These are phyloP conservation scores for Coelopa pilipes DNA, from an alignment of 2,888 invertebrate species.

Conservation along the genomic window DNA sequence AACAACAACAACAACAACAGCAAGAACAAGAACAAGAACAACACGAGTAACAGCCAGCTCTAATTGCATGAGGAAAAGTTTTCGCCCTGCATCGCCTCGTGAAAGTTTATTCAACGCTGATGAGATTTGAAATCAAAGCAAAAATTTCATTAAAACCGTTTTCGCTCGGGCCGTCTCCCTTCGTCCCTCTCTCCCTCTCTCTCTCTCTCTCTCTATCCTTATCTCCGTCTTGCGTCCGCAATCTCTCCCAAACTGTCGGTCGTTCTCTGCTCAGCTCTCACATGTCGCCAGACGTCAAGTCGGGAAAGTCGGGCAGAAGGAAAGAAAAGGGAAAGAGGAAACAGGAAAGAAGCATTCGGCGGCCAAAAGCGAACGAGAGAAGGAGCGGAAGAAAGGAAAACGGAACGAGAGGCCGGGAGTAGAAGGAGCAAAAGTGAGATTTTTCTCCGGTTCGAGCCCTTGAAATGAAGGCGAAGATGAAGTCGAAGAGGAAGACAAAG, in stretches of 20 bases:
- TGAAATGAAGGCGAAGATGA: too few species aligned
- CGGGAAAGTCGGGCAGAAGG: neutral
- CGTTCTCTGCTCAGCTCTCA: too few species aligned
- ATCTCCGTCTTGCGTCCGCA: neutral
- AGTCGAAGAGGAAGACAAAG: too few species aligned
- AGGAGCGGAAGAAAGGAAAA: too few species aligned
- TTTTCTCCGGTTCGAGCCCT: too few species aligned
- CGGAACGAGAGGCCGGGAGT: too few species aligned
- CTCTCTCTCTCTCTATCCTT: too few species aligned
- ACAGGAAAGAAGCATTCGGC: neutral
- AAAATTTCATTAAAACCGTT: slow-evolving; percentile 25
- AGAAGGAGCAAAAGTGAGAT: too few species aligned
- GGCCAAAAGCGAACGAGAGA: neutral
- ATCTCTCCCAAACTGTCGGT: too few species aligned
- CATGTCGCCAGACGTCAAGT: too few species aligned
- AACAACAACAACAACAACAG: neutral
- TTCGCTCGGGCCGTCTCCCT: neutral
- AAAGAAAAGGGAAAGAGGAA: neutral
- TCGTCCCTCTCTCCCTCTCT: neutral
- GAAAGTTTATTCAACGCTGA: neutral
- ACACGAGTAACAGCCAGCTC: neutral
- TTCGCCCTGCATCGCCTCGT: too few species aligned
- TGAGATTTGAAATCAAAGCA: slow-evolving; percentile 10
- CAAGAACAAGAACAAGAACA: neutral
- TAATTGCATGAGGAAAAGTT: neutral